These are phyloP conservation scores for Dicyrtoma fusca DNA, from an alignment of 2,888 invertebrate species.

Conservation along the genomic window DNA sequence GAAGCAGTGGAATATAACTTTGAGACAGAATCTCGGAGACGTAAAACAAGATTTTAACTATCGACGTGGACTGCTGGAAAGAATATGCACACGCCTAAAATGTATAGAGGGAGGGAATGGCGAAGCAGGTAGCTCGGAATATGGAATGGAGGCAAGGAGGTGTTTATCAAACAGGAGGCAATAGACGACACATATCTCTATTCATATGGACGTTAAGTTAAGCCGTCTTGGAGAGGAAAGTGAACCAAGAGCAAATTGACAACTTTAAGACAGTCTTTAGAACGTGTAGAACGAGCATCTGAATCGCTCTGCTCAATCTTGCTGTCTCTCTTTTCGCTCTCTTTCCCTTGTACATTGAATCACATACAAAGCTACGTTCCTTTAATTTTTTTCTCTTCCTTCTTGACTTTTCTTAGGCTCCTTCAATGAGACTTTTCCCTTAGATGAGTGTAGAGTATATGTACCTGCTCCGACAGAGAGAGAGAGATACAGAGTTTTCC, in stretches of 20 bases:
- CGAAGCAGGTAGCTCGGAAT: background rate
- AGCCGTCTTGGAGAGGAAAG: conserved; percentile 5
- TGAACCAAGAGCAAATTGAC: conserved; percentile 3
- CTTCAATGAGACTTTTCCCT: background rate
- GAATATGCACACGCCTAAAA: background rate
- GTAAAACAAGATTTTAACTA: too few relatives aligned
- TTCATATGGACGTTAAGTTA: background rate
- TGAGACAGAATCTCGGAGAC: too few relatives aligned
- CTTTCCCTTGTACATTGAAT: background rate
- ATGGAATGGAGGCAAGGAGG: background rate
- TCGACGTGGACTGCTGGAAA: background rate
- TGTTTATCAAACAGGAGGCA: background rate
- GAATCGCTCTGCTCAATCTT: conserved; percentile 20
- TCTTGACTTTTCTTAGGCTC: background rate
- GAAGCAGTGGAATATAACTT: background rate
- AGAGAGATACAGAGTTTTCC: background rate
- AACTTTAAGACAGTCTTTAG: conserved; percentile 17
- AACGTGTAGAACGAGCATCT: conserved; percentile 12
- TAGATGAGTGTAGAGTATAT: too few relatives aligned
- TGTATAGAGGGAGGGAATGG: background rate
- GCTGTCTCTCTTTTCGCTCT: conserved; percentile 7
- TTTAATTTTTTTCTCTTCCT: too few relatives aligned
- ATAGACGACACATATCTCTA: background rate
- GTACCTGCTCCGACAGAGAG: too few relatives aligned
- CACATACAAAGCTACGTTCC: too few relatives aligned